Evolutionary conservation across 1,140 invertebrate species (phyloP), one percentile per base, ranked within the genome.

Genomic region (Drosophila simulans): DNA sequence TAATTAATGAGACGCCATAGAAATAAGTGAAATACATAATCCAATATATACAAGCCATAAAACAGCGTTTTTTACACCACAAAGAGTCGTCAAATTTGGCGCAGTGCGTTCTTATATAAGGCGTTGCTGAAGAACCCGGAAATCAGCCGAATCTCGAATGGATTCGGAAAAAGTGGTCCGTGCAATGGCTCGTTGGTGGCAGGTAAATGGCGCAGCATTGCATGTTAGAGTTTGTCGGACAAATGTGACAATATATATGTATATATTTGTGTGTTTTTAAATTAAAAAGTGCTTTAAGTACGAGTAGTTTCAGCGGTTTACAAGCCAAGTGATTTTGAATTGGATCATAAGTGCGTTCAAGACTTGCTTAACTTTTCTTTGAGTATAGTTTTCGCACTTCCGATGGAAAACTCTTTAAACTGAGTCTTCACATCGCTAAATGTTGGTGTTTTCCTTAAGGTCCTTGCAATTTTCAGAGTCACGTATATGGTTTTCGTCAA

Each of bases 121-220:
- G 48, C 52, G 37, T 51, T 40, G 34, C 13, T 11, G 49, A 39
- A 62, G 48, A 66, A 76, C 55, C 52, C 64, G 69, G 52, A 68
- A 51, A 58, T 69, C 56, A 31, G 43, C n/a, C 12, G 15, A 46
- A 7, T 56, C 53, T 51, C 17, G 31, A 49, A 92, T 92, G 91
- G 91, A 92, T 80, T 91, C 91, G 48, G 91, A 92, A 22, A 92
- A 92, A 75, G 91, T 92, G 43, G 85, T 92, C 27, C 78, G 80
- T 56, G 91, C 91, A 46, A 92, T 92, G 91, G 91, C 91, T 35
- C 90, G 91, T 54, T 92, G 91, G 91, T 92, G 91, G 91, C 91
- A 92, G 91, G 91, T 92, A 92, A 86, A 59, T 10, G 17, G 4
- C 10, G 35, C 25, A 31, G 27, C 27, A 31, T 31, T 7, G 1